Conservation (phyloP, 2,797 vertebrate species). For the Trachurus trachurus region DNA sequence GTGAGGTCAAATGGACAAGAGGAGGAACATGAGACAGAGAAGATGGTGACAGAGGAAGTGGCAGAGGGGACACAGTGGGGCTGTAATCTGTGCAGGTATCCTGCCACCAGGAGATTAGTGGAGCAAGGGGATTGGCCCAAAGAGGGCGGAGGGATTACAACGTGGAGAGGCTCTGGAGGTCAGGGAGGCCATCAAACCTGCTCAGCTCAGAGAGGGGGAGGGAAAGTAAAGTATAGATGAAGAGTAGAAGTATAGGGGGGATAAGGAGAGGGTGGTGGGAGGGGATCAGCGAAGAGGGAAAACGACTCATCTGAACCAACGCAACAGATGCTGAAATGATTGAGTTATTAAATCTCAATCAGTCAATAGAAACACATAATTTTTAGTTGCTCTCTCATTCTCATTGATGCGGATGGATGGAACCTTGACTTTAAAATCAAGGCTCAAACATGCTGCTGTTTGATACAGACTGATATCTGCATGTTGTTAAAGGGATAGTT, state of each 20-base stretch:
- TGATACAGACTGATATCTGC: too few relatives aligned
- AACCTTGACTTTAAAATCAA: neutral
- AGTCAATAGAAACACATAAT: too few relatives aligned
- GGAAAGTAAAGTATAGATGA: slow-evolving; percentile 25
- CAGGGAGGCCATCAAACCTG: slow-evolving; percentile 50
- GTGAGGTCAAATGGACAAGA: neutral
- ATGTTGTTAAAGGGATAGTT: too few relatives aligned
- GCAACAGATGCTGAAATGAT: too few relatives aligned
- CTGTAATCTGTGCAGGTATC: slow-evolving; percentile 73
- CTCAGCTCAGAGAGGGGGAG: slow-evolving; percentile 37
- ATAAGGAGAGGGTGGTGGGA: slow-evolving; percentile 7
- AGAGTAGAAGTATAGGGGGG: neutral
- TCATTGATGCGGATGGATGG: neutral
- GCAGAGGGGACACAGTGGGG: slow-evolving; percentile 42
- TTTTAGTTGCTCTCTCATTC: neutral
- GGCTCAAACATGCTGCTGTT: neutral
- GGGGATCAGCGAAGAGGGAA: neutral
- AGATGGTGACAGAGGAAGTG: slow-evolving; percentile 24
- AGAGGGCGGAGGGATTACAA: slow-evolving; percentile 69
- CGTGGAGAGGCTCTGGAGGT: slow-evolving; percentile 61
- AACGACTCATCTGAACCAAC: too few relatives aligned
- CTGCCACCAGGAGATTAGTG: slow-evolving; percentile 74
- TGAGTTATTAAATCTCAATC: too few relatives aligned
- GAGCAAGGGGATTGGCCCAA: slow-evolving; percentile 70
- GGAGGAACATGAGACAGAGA: slow-evolving; percentile 17